Percentiles rank a stretch among this genome's conserved stretches.
Conservation (phyloP, 2,797 vertebrate species). For the Manis crassicaudata region DNA sequence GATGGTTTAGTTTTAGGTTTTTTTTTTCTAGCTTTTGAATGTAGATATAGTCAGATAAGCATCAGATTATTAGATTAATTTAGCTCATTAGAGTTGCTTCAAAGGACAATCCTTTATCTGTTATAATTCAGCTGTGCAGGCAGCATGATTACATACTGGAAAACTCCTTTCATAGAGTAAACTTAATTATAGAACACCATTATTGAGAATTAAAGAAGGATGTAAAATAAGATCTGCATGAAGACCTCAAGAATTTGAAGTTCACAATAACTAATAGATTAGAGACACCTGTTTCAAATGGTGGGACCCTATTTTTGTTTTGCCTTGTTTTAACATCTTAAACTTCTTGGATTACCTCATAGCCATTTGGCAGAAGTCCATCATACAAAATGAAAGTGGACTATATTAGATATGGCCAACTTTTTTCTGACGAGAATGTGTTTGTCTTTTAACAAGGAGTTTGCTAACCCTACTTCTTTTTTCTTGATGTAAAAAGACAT, state of each 20-base stretch:
- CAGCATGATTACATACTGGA: not conserved
- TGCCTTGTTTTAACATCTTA: slow-evolving; percentile 41
- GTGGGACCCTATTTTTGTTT: not conserved
- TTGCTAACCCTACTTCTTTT: not conserved
- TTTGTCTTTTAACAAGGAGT: slow-evolving; percentile 19
- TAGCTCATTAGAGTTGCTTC: slow-evolving; percentile 33
- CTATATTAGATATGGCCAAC: not conserved
- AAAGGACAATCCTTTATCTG: slow-evolving; percentile 41
- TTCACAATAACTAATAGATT: not conserved
- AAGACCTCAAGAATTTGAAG: not conserved
- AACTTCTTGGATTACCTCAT: slow-evolving; percentile 34
- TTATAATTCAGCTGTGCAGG: not conserved
- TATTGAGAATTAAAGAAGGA: slow-evolving; percentile 38
- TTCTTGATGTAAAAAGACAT: not conserved
- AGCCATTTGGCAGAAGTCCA: slow-evolving; percentile 24
- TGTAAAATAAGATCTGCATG: not conserved
- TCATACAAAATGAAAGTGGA: not conserved
- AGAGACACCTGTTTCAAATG: slow-evolving; percentile 58
- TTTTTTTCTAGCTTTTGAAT: slow-evolving; percentile 7
- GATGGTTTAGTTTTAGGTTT: slow-evolving; percentile 40
- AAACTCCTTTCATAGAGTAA: not conserved
- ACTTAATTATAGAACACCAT: slow-evolving; percentile 34
- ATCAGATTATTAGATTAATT: slow-evolving; percentile 63
- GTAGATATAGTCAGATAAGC: not conserved
- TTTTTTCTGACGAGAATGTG: slow-evolving; percentile 18